Evolutionary conservation across 2,888 invertebrate species (phyloP), one percentile per base, ranked within the genome.

Genomic region (Gnatocerus cornutus): DNA sequence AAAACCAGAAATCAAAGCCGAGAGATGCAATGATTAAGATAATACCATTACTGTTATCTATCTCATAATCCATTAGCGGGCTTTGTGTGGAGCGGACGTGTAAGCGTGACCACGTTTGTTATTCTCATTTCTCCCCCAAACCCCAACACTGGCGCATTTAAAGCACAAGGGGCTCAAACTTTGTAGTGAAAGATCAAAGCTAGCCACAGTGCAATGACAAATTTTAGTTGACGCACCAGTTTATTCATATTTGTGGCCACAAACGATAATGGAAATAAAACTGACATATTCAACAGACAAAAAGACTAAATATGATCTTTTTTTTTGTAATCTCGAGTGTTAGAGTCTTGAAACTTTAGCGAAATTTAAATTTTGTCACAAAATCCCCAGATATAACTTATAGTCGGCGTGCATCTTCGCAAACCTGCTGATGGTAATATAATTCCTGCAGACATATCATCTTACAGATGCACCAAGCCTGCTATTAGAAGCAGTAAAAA

Each of bases 1-100:
- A 82, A 81, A 82, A 82, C 79, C 80, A 80, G 81, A 80, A 83
- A 82, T 82, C 82, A 82, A 82, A 83, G 81, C 80, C 29, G 74
- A 72, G 76, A 75, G 77, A 78, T 74, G 78, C 77, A 75, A 75
- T 80, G 80, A 82, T 82, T 81, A 81, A 82, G 82, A 80, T 82
- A 82, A 83, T 82, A 77, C 76, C 73, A 80, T 83, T 82, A 76
- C 75, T 75, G 76, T 74, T 75, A 77, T 78, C 78, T 78, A 78
- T 79, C 79, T 77, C 77, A 79, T 80, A 79, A 80, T 81, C 80
- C 79, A 81, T 80, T 80, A 80, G 75, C 73, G 74, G 74, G 74
- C 79, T 80, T 80, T 81, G 80, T 80, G 75, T 75, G 77, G 70
- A 66, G 69, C 65, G 71, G 76, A 75, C 74, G 76, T 75, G 74